phyloP scores from a whole-genome alignment of 1,140 invertebrate species.

The Cotesia glomerata region DNA sequence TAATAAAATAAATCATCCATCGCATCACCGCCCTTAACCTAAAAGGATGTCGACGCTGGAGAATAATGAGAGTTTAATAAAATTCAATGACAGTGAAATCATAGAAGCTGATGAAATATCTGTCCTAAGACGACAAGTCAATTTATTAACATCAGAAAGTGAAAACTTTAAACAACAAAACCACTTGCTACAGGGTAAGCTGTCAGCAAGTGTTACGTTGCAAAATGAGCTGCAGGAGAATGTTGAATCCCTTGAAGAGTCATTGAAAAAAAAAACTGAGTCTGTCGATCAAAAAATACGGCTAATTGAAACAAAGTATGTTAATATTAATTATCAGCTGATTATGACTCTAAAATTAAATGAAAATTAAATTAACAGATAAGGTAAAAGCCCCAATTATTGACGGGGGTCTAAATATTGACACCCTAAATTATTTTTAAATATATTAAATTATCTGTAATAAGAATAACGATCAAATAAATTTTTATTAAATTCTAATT shows the following conservation, averaged over 20 bases:
- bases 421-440: too few relatives aligned
- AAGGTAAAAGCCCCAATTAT: too few relatives aligned
- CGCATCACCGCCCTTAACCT: constrained; percentile 25
- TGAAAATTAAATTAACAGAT: too few relatives aligned
- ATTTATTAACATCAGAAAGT: constrained; percentile 35
- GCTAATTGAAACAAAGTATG: constrained; percentile 42
- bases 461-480: too few relatives aligned
- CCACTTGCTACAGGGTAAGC: constrained; percentile 42
- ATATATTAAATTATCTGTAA: too few relatives aligned
- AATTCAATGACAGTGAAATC: constrained; percentile 1
- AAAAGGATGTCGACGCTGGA: constrained; percentile 21
- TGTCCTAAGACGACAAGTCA: constrained; percentile 30
- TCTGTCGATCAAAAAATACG: constrained; percentile 33
- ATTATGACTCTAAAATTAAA: too few relatives aligned
- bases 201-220: constrained; percentile 34
- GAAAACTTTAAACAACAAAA: constrained; percentile 45
- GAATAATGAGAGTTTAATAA: constrained; percentile 12
- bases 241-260: constrained; percentile 39
- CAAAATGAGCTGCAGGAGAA: constrained; percentile 38
- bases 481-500: too few relatives aligned
- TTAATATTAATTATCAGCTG: background rate
- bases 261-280: constrained; percentile 14
- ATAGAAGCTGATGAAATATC: constrained; percentile 1
- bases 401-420: too few relatives aligned
- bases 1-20: background rate